Evolutionary conservation across 2,888 invertebrate genomes (phyloP), one percentile per base, ranked within the genome.

Genomic region (Torymus auratus): DNA sequence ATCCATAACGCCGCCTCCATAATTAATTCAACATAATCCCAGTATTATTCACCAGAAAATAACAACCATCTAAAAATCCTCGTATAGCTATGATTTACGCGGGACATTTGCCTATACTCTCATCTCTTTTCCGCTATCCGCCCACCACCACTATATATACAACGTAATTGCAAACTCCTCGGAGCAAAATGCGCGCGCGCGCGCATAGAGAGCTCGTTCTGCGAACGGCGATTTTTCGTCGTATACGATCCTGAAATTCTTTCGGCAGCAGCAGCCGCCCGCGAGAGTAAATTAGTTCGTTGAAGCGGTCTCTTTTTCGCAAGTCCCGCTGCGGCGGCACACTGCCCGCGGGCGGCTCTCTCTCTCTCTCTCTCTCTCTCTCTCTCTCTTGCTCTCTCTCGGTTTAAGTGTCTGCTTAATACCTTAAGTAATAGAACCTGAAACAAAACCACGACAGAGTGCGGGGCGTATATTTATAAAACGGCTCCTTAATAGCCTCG

Each of bases 241-340:
- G 60, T 62, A 20, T 20, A 61, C 62, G 68, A 20, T 62, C 52
- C 61, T 77, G 72, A 70, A 70, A 80, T 68, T 80, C 71, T 76
- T 80, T 76, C 55, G 71, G 77, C 81, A 65, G 67, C 53, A 17
- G 55, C 17, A 65, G 67, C 53, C 28, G 55, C 17, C 62, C 56
- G 60, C n/a, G 75, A 77, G 75, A 77, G 81, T 72, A 81, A 81
- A 81, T 81, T 81, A 77, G 77, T 73, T 81, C 81, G 77, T 81
- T 74, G 75, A 53, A 65, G 62, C 65, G 79, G 74, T 79, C 65
- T 52, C 23, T 73, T 73, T 74, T 76, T 74, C 55, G 50, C 14
- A 20, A 69, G 79, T 69, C 58, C 58, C 41, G 64, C 68, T 68
- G 41, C 41, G 41, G 41, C 41, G 41, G 41, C 14, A 58, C 60